Evolutionary conservation across 2,113 vertebrate genomes (phyloP).

Genomic region (Plotosus lineatus): DNA sequence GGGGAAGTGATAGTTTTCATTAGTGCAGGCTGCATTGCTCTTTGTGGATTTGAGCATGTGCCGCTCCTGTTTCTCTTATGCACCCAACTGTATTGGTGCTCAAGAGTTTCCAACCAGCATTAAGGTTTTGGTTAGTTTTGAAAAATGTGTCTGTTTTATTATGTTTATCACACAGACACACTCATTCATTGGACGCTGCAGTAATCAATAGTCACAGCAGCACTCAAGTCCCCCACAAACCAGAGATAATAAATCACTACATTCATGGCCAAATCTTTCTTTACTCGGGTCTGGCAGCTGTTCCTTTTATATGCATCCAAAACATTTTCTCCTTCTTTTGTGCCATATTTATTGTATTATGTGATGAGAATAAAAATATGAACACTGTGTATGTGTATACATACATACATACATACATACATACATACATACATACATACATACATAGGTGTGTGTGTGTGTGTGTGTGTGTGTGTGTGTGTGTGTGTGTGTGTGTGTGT

Average conservation of each 20-base stretch:
- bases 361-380: neutral
- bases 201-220: constrained; percentile 34
- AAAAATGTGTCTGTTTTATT: too few relatives aligned
- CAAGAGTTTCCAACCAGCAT: constrained; percentile 1
- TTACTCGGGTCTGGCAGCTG: neutral
- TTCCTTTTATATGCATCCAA: neutral
- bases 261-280: neutral
- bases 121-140: neutral
- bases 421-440: too few relatives aligned
- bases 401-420: too few relatives aligned
- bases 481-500: too few relatives aligned
- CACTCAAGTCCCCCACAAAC: neutral
- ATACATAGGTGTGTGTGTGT: too few relatives aligned
- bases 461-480: too few relatives aligned
- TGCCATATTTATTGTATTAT: neutral
- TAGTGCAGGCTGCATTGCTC: neutral
- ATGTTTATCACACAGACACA: neutral
- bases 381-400: neutral
- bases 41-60: neutral
- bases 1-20: constrained; percentile 41
- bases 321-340: neutral
- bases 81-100: neutral
- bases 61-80: neutral
- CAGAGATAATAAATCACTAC: neutral
- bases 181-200: neutral